Conservation (phyloP, 2,888 invertebrate genomes). For the Hetaerina titia region DNA sequence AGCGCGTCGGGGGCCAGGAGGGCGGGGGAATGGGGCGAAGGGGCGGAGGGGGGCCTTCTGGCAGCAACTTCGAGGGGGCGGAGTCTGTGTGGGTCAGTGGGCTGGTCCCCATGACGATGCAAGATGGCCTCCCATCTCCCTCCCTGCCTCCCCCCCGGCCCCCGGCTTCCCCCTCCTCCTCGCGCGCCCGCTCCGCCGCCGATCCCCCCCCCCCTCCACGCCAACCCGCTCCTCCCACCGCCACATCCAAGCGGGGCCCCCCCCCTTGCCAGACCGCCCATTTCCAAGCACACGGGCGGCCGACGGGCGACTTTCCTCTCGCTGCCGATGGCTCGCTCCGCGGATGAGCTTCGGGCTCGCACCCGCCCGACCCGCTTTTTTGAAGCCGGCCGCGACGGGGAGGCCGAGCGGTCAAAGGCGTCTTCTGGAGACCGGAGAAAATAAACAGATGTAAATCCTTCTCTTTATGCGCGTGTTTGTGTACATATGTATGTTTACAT, state of each 20-base stretch:
- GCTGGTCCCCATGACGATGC: slow-evolving; percentile 66
- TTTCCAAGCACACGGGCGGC: slow-evolving; percentile 27
- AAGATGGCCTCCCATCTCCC: slow-evolving; percentile 65
- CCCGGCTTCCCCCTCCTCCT: background rate
- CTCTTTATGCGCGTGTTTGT: background rate
- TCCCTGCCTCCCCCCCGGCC: background rate
- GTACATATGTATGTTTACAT: background rate
- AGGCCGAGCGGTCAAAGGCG: background rate
- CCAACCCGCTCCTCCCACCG: background rate
- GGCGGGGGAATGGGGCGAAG: too few relatives aligned
- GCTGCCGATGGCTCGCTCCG: slow-evolving; percentile 20
- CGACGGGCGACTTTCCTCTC: slow-evolving; percentile 17
- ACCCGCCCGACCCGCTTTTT: background rate
- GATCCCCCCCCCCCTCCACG: background rate
- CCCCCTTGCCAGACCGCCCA: slow-evolving; percentile 20
- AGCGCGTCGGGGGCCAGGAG: background rate
- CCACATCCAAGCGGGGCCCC: background rate
- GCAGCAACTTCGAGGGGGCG: slow-evolving; percentile 58
- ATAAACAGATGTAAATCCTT: slow-evolving; percentile 5
- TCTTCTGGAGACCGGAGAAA: background rate
- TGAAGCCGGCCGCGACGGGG: background rate
- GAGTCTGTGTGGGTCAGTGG: slow-evolving; percentile 66
- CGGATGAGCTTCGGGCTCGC: background rate
- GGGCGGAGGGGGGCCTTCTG: slow-evolving; percentile 33
- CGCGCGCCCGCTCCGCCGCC: background rate